A percentile compares a stretch with the other conserved stretches of the same genome.
Conservation (phyloP, 2,797 vertebrate genomes). For the Gastrophryne carolinensis region DNA sequence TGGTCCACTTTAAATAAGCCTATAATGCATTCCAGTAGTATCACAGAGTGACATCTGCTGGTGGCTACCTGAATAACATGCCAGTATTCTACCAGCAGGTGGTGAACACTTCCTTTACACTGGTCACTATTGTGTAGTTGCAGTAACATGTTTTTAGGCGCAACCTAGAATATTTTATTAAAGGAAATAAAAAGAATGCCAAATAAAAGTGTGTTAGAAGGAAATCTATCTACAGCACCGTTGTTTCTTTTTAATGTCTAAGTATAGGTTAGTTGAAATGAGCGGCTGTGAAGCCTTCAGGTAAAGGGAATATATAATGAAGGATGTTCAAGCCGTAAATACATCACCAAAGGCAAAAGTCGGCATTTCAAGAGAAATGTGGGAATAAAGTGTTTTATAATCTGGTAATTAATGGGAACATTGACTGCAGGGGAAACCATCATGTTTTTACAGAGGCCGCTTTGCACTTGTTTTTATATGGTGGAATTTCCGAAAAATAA, state of each 20-base stretch:
- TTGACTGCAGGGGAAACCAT: not conserved
- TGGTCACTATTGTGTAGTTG: too few relatives aligned
- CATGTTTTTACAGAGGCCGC: not conserved
- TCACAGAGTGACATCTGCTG: too few relatives aligned
- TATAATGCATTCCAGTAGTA: too few relatives aligned
- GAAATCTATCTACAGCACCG: not conserved
- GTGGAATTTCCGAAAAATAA: too few relatives aligned
- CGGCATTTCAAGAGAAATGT: not conserved
- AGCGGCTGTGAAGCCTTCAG: not conserved
- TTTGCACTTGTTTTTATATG: too few relatives aligned
- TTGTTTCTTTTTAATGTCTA: too few relatives aligned
- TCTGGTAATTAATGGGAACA: not conserved
- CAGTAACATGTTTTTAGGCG: too few relatives aligned
- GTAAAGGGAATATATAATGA: constrained; percentile 1
- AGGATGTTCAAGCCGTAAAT: not conserved
- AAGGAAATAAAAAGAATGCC: not conserved
- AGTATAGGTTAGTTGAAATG: not conserved
- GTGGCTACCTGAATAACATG: too few relatives aligned
- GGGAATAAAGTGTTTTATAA: not conserved
- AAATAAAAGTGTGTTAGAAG: not conserved
- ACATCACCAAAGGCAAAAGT: not conserved
- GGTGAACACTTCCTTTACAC: too few relatives aligned
- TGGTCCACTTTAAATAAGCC: too few relatives aligned
- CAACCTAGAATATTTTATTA: not conserved
- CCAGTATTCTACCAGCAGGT: too few relatives aligned